Base-by-base conservation (phyloP, 2,113 vertebrate genomes). In the Stegastes partitus region DNA sequence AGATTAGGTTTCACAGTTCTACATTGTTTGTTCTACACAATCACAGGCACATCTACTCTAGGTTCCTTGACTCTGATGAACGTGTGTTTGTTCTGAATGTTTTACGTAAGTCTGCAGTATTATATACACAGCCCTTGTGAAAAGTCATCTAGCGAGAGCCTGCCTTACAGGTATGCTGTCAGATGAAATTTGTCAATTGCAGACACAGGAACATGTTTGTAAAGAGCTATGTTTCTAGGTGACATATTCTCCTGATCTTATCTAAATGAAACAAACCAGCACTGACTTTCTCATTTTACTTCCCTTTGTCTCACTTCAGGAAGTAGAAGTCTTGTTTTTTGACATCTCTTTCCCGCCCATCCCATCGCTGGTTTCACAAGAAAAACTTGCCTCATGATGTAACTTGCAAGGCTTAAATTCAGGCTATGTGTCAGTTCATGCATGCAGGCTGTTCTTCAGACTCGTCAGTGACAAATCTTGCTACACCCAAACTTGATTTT, bases 281-380 rank as follows among this genome's bases (percentile, higher is more conserved):
- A 4, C 19, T 42, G 5, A 21, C 28, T 15, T 22, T 59, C 23
- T 73, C 51, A 72, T 74, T 75, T 45, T 0, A 70, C 50, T 81
- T 86, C 51, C 50, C 58, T 74, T 68, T 77, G 49, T 85, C 25
- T 85, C 65, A 62, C 69, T 83, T 75, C 82, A 88, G 87, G 70
- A 88, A 82, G 74, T 70, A 56, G n/a, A 80, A 76, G 59, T 47
- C 25, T n/a, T 49, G 23, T 15, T 79, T 76, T 85, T 82, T 81
- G 11, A 58, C 28, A 45, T 51, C 9, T 57, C 55, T 76, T 68
- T 81, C 79, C 59, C 2, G 16, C 25, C 18, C 56, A 72, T 8
- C 19, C 9, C 9, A 59, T 44, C 50, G 39, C 70, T 68, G 80
- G 63, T 81, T 84, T 70, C 72, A 56, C 68, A 83, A 79, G 58